A percentile compares a stretch with the other conserved stretches of the same genome.
phyloP scores from a whole-genome alignment of 92 coral and sea anemone genomes.

The Ricordea florida region DNA sequence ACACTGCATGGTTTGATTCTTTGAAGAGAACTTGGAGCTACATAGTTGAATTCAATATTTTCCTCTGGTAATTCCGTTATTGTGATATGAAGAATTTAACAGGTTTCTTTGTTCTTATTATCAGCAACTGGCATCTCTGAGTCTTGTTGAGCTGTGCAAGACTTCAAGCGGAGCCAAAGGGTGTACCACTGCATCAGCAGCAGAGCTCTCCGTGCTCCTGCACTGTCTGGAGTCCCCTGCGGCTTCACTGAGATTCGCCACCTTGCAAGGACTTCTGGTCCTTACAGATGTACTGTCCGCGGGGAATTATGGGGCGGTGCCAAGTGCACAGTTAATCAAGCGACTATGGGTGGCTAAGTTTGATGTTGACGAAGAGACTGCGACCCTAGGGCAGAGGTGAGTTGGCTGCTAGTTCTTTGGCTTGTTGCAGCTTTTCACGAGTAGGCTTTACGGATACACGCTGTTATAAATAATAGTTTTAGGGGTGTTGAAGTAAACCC shows the following conservation, averaged over 20 bases:
- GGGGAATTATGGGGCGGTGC: conserved; percentile 64
- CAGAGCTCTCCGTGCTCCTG: conserved; percentile 76
- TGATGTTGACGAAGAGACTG: conserved; percentile 90
- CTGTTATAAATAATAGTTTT: no score
- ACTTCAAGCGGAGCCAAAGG: conserved; percentile 89
- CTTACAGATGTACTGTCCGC: conserved; percentile 66
- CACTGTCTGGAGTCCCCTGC: conserved; percentile 81
- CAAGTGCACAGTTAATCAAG: conserved; percentile 56
- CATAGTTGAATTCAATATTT: no score
- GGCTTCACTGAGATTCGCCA: conserved; percentile 74
- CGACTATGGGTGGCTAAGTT: conserved; percentile 88
- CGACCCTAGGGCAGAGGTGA: conserved; percentile 80
- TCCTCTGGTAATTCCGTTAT: no score
- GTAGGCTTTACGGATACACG: no score
- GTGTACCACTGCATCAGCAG: conserved; percentile 79
- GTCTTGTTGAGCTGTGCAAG: conserved; percentile 86
- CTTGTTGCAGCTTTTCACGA: no score
- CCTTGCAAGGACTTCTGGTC: conserved; percentile 79
- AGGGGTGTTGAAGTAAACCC: no score
- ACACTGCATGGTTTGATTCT: no score
- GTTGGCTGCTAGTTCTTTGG: neutral
- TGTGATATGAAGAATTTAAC: neutral
- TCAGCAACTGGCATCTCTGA: conserved; percentile 90
- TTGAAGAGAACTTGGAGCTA: no score
- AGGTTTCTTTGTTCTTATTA: neutral